Percentiles rank a stretch among this genome's conserved stretches.
These are phyloP conservation scores for Sialia sialis DNA, from an alignment of 2,113 vertebrate species.

Conservation along the genomic window DNA sequence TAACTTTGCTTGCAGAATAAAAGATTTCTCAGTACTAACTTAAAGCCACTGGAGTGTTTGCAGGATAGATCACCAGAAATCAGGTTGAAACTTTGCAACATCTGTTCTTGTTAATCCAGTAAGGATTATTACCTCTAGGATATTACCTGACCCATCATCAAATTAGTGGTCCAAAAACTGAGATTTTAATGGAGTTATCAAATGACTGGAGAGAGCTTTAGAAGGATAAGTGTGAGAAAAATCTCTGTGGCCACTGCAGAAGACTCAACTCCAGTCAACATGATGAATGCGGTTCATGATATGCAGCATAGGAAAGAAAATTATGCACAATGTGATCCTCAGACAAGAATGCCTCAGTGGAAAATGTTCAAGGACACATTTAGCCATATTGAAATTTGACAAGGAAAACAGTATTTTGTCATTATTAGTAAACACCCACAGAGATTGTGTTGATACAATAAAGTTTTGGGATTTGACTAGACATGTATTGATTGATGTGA, in stretches of 20 bases:
- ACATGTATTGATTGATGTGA: neutral
- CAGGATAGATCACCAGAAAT: neutral
- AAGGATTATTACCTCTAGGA: neutral
- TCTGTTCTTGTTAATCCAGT: neutral
- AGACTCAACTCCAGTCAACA: neutral
- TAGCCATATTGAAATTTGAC: neutral
- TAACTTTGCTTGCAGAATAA: neutral
- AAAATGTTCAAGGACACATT: neutral
- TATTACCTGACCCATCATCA: neutral
- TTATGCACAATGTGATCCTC: neutral
- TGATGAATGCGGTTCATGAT: neutral
- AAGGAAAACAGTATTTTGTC: neutral
- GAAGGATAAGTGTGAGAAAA: neutral
- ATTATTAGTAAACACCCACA: neutral
- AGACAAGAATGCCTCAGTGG: neutral
- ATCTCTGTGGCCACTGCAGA: neutral
- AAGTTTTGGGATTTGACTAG: neutral
- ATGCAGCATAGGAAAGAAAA: neutral
- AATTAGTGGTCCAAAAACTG: neutral
- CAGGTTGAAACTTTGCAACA: neutral
- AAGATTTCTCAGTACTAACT: neutral
- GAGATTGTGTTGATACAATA: neutral
- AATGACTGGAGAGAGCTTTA: neutral
- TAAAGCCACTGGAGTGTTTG: neutral
- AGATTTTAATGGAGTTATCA: neutral